These are phyloP conservation scores for Pseudotriccus pelzelni DNA, from an alignment of 2,797 vertebrate genomes.

Conservation along the genomic window DNA sequence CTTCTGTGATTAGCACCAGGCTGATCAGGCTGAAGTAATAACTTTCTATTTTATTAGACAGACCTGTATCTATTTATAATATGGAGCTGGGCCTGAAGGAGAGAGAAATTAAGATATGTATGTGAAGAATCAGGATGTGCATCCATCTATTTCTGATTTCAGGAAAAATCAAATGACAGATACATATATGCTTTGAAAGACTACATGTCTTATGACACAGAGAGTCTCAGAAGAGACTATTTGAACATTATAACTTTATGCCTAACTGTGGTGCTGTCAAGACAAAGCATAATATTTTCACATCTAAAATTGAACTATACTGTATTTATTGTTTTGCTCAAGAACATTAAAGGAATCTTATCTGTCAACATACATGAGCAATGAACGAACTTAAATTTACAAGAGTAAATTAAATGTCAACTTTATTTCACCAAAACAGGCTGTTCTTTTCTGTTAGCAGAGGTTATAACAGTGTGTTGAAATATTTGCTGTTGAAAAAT, in stretches of 20 bases:
- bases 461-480: not conserved
- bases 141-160: not conserved
- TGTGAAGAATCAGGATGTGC: not conserved
- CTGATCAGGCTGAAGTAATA: not conserved
- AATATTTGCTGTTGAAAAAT: not conserved
- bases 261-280: conserved; percentile 21
- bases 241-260: conserved; percentile 48
- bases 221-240: conserved; percentile 29
- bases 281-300: conserved; percentile 16
- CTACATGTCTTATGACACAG: not conserved
- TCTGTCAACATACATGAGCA: conserved; percentile 4
- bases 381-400: conserved; percentile 1
- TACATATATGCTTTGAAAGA: not conserved
- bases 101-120: not conserved
- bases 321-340: conserved; percentile 44
- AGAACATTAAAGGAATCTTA: conserved; percentile 22
- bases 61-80: not conserved
- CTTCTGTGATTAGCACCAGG: not conserved
- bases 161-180: not conserved
- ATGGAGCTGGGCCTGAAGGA: not conserved
- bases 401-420: conserved; percentile 21
- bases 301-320: conserved; percentile 19
- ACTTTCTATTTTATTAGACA: not conserved
- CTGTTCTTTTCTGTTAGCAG: not conserved
- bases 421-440: conserved; percentile 26